These are phyloP conservation scores for Nasonia oneida DNA, from an alignment of 2,888 invertebrate genomes.

Conservation along the genomic window DNA sequence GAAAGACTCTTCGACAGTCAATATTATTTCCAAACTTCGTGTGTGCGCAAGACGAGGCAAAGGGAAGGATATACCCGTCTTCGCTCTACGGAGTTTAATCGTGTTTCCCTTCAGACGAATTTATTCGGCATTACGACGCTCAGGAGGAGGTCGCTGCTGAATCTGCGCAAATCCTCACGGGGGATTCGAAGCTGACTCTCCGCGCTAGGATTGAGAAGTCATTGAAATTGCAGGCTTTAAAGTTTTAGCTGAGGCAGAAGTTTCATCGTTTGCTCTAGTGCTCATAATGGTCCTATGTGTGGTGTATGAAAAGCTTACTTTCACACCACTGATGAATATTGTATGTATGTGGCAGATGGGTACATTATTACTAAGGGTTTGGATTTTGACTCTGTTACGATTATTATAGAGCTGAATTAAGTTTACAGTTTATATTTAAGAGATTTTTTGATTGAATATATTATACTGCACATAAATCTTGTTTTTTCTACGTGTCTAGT, in stretches of 20 bases:
- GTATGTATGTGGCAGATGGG: not conserved
- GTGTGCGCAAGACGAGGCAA: not conserved
- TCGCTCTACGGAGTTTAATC: constrained; percentile 43
- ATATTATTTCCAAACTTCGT: constrained; percentile 41
- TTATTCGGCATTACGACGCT: constrained; percentile 38
- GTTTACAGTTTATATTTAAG: no score
- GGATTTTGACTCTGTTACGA: no score
- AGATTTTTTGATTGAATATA: no score
- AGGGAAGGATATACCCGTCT: constrained; percentile 37
- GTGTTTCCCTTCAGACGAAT: constrained; percentile 31
- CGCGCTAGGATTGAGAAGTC: constrained; percentile 5
- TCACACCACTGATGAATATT: not conserved
- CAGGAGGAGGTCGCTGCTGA: not conserved
- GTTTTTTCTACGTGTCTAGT: no score
- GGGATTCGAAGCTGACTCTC: constrained; percentile 27
- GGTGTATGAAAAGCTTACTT: not conserved
- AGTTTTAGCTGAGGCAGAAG: not conserved
- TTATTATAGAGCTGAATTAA: no score
- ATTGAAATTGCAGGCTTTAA: constrained; percentile 43
- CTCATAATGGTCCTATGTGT: constrained; percentile 12
- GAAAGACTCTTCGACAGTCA: constrained; percentile 19
- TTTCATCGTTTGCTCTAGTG: constrained; percentile 13
- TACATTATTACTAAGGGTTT: no score
- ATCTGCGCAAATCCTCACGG: constrained; percentile 28
- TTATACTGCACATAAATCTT: no score